Conservation (phyloP, 30 jellyfish, hydroid and myxozoan genomes). For the Aurelia coerulea region DNA sequence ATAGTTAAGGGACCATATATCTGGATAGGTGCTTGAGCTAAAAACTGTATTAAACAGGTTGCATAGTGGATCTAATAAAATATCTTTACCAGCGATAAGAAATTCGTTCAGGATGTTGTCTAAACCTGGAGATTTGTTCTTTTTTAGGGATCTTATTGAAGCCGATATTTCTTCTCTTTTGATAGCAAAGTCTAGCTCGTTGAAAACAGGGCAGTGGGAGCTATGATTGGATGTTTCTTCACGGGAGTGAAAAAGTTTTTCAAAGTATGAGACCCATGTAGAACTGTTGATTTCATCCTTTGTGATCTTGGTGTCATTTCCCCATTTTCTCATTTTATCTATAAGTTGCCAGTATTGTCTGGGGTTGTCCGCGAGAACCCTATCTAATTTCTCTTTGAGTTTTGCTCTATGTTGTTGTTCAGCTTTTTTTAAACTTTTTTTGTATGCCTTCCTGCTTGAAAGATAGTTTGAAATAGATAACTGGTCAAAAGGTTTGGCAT, state of each 20-base stretch:
- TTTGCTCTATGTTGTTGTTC: too few relatives aligned
- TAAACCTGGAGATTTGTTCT: slow-evolving; percentile 3
- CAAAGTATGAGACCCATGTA: too few relatives aligned
- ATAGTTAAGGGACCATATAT: slow-evolving; percentile 4
- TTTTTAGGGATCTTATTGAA: neutral
- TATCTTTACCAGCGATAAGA: neutral
- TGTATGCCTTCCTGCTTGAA: too few relatives aligned
- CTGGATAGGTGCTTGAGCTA: slow-evolving; percentile 5
- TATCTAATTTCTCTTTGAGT: too few relatives aligned
- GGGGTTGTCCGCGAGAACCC: too few relatives aligned
- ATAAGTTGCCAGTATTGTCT: neutral
- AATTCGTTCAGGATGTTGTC: slow-evolving; percentile 5
- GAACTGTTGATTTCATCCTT: too few relatives aligned
- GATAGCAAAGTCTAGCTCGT: neutral
- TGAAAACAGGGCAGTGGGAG: neutral
- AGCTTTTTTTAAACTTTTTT: too few relatives aligned
- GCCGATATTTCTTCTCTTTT: neutral
- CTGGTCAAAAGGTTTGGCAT: neutral
- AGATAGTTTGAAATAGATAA: too few relatives aligned
- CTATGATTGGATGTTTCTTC: neutral
- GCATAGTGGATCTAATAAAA: neutral
- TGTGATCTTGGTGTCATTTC: neutral
- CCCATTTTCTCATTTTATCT: neutral
- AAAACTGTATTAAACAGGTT: neutral
- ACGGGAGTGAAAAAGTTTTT: neutral